These are phyloP conservation scores for Invenusta paracnida DNA, from an alignment of 2,888 invertebrate genomes.

Conservation along the genomic window DNA sequence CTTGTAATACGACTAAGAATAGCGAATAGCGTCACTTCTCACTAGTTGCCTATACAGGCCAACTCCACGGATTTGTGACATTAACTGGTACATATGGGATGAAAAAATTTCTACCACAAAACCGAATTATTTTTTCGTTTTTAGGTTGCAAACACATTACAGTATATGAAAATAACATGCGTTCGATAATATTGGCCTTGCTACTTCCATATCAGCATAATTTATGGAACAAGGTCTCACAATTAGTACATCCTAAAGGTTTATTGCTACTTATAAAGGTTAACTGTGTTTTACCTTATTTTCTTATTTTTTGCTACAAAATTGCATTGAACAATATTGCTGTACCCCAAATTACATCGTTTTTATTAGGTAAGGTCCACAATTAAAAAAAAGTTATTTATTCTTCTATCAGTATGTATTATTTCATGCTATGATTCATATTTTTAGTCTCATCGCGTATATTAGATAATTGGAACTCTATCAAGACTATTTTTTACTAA, in stretches of 20 bases:
- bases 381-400: not conserved
- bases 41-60: not conserved
- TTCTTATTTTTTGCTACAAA: not conserved
- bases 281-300: not conserved
- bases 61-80: not conserved
- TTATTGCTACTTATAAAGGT: not conserved
- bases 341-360: not conserved
- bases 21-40: no score
- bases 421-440: not conserved
- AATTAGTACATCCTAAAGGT: not conserved
- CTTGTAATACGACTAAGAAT: no score
- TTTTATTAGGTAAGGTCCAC: not conserved
- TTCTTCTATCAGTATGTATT: not conserved
- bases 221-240: not conserved
- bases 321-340: not conserved
- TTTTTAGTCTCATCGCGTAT: not conserved
- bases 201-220: not conserved
- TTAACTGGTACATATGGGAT: not conserved
- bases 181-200: not conserved
- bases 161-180: not conserved
- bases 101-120: not conserved
- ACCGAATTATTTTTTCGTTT: not conserved
- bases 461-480: not conserved
- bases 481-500: not conserved
- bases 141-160: not conserved